phyloP scores from a whole-genome alignment of 1,140 invertebrate genomes.

The Musca domestica region DNA sequence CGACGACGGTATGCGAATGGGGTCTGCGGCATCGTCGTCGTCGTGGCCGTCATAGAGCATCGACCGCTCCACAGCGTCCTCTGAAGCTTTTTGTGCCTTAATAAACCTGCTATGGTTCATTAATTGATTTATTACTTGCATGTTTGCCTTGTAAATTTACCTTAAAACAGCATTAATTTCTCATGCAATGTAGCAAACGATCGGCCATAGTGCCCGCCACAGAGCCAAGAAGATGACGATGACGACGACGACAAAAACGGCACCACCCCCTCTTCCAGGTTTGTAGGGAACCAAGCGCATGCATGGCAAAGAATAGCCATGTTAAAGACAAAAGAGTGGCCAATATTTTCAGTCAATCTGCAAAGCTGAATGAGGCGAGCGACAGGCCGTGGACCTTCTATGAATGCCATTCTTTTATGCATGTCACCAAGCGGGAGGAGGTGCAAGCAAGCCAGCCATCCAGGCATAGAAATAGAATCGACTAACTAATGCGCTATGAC shows the following conservation, averaged over 20 bases:
- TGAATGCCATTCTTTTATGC: not conserved
- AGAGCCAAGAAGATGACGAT: too few species aligned
- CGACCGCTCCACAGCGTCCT: too few species aligned
- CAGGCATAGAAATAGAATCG: not conserved
- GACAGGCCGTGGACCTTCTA: not conserved
- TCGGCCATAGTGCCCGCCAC: too few species aligned
- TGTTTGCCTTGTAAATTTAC: conserved; percentile 22
- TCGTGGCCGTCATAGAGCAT: too few species aligned
- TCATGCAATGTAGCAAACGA: conserved; percentile 11
- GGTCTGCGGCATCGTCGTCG: not conserved
- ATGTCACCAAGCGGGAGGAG: not conserved
- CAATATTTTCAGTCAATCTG: conserved; percentile 10
- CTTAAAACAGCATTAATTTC: conserved; percentile 22
- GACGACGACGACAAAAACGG: too few species aligned
- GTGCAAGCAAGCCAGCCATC: not conserved
- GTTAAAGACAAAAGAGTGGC: conserved; percentile 16
- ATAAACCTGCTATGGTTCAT: conserved; percentile 22
- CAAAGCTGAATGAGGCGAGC: not conserved
- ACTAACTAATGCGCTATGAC: not conserved
- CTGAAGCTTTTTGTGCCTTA: conserved; percentile 2
- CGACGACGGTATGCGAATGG: not conserved
- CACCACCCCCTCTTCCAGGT: conserved; percentile 11
- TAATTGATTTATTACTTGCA: conserved; percentile 23
- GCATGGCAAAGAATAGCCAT: not conserved
- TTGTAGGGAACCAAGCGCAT: not conserved